Percentiles rank a stretch among this genome's conserved stretches.
phyloP scores from a whole-genome alignment of 2,113 vertebrate genomes.

The Loxodonta africana region DNA sequence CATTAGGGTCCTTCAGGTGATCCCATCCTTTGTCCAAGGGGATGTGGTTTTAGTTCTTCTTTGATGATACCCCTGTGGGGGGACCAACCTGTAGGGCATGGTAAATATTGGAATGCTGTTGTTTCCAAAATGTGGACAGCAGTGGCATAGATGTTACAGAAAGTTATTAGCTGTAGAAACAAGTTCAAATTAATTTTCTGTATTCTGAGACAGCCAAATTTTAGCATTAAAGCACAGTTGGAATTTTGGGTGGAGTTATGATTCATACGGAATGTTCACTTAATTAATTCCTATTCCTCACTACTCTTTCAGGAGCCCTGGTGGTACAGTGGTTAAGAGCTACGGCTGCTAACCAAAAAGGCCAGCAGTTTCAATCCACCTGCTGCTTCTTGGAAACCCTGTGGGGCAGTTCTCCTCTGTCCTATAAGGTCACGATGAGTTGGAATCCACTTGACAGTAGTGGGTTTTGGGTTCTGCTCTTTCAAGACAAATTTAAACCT shows the following conservation, averaged over 20 bases:
- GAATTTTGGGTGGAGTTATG: background rate
- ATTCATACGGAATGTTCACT: background rate
- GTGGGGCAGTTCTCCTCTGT: no score
- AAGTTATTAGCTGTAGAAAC: constrained; percentile 31
- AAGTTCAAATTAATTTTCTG: constrained; percentile 8
- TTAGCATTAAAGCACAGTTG: background rate
- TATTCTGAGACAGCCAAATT: constrained; percentile 2
- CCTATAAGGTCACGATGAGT: no score
- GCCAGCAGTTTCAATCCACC: no score
- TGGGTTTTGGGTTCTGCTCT: background rate
- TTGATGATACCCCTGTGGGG: background rate
- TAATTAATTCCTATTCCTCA: background rate
- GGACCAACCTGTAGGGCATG: background rate
- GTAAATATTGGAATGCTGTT: background rate
- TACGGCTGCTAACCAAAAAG: no score
- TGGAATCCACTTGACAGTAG: no score
- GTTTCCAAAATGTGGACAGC: background rate
- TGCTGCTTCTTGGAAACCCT: no score
- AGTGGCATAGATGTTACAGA: background rate
- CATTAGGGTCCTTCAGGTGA: background rate
- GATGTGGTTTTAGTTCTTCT: background rate
- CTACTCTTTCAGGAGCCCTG: no score
- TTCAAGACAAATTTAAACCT: constrained; percentile 27
- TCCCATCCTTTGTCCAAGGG: background rate
- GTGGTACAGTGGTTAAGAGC: no score